These are phyloP conservation scores for Smutsia temminckii DNA, from an alignment of 2,797 vertebrate genomes.

Conservation along the genomic window DNA sequence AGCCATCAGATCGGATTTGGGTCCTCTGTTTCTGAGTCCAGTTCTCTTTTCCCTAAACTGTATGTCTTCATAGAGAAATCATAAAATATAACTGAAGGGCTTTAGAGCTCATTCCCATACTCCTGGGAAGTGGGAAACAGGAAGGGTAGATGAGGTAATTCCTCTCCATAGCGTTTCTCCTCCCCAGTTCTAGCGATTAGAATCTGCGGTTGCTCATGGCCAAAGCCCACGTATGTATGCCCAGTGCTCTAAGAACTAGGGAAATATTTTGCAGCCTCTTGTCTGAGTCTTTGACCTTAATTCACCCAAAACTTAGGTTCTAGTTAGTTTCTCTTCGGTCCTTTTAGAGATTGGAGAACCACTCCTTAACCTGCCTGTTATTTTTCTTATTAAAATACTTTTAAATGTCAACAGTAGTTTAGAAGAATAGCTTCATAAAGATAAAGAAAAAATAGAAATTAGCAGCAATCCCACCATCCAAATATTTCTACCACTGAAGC, in stretches of 20 bases:
- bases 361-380: not conserved
- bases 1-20: not conserved
- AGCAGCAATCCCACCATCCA: not conserved
- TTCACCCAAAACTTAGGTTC: not conserved
- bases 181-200: fast-evolving
- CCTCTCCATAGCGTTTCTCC: not conserved
- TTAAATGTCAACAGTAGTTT: not conserved
- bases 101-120: not conserved
- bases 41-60: not conserved
- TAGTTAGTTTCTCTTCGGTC: not conserved
- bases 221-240: too few species aligned
- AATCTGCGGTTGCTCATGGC: not conserved
- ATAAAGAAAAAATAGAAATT: conserved; percentile 21
- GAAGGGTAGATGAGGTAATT: not conserved
- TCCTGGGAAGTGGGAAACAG: not conserved
- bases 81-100: not conserved
- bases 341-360: not conserved
- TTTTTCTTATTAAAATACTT: conserved; percentile 1
- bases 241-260: not conserved
- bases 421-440: conserved; percentile 25
- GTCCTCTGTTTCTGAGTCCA: not conserved
- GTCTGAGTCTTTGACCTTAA: not conserved
- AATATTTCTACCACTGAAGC: not conserved
- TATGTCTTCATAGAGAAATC: not conserved
- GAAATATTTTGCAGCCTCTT: not conserved